A percentile compares a stretch with the other conserved stretches of the same genome.
Evolutionary conservation across 2,797 vertebrate genomes (phyloP).

Genomic region (Benthosema pterotum): DNA sequence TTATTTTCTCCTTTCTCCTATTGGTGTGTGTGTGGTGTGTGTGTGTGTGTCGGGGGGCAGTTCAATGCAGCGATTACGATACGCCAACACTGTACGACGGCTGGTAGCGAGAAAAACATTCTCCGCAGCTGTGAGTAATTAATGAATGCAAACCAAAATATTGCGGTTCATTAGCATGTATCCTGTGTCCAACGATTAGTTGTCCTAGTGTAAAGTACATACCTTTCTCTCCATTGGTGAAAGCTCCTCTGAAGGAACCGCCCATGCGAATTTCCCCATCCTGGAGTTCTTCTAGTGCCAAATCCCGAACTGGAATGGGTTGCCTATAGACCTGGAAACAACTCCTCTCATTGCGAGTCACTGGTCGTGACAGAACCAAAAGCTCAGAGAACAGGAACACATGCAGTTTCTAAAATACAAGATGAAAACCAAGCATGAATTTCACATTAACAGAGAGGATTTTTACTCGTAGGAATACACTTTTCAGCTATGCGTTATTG

Average conservation of each 20-base stretch:
- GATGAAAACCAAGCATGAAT: slow-evolving; percentile 1
- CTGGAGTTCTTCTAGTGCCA: slow-evolving; percentile 94
- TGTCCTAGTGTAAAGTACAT: too few species aligned
- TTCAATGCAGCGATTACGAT: too few species aligned
- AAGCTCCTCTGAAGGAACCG: slow-evolving; percentile 95
- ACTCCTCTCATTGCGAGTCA: slow-evolving; percentile 89
- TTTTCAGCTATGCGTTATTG: not conserved
- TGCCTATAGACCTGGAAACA: slow-evolving; percentile 95
- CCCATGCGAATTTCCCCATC: slow-evolving; percentile 95
- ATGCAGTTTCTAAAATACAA: slow-evolving; percentile 86
- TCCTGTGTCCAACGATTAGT: too few species aligned
- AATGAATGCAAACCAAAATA: too few species aligned
- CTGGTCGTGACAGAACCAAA: slow-evolving; percentile 91
- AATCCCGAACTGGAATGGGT: slow-evolving; percentile 89
- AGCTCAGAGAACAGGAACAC: slow-evolving; percentile 97
- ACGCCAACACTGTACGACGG: too few species aligned
- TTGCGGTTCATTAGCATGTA: too few species aligned
- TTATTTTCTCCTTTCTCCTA: too few species aligned
- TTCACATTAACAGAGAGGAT: not conserved
- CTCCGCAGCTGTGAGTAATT: too few species aligned
- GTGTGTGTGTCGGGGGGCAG: too few species aligned
- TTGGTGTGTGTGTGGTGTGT: too few species aligned
- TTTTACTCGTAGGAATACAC: not conserved
- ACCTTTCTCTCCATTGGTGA: slow-evolving; percentile 95
- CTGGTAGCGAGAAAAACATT: too few species aligned